Conservation (phyloP, 53 echinoderm and acorn worm species). For the Patiria pectinifera region DNA sequence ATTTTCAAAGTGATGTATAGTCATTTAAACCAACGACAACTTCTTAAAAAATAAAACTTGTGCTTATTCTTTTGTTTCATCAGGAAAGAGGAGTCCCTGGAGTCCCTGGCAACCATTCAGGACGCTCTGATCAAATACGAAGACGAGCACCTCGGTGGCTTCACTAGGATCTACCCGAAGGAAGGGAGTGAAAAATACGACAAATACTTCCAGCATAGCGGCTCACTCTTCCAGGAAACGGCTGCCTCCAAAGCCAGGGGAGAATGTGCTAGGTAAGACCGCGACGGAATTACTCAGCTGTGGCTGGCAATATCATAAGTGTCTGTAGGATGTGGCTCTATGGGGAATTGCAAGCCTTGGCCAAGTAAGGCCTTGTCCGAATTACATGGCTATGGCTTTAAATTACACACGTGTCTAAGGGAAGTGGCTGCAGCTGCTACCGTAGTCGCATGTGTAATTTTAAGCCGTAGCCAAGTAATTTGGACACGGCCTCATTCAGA, state of each 20-base stretch:
- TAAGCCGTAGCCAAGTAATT: too few species aligned
- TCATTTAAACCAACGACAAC: too few species aligned
- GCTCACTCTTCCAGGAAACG: conserved; percentile 96
- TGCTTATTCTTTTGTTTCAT: background rate
- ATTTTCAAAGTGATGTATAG: too few species aligned
- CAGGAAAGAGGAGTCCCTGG: conserved; percentile 94
- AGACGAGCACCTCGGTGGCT: conserved; percentile 83
- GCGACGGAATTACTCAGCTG: background rate
- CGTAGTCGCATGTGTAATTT: too few species aligned
- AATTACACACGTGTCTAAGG: too few species aligned
- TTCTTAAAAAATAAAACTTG: too few species aligned
- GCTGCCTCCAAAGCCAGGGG: conserved; percentile 98
- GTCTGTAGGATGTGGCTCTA: too few species aligned
- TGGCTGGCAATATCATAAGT: background rate
- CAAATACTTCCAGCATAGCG: conserved; percentile 97
- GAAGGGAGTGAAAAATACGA: conserved; percentile 92
- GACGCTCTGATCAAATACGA: conserved; percentile 88
- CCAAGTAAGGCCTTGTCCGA: too few species aligned
- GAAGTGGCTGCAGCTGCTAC: too few species aligned
- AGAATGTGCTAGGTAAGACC: conserved; percentile 92
- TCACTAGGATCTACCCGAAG: conserved; percentile 86
- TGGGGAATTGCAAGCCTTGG: too few species aligned
- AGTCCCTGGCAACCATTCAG: conserved; percentile 78
- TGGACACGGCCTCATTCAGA: too few species aligned
- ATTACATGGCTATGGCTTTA: too few species aligned